phyloP scores from a whole-genome alignment of 2,888 invertebrate species.

The Odiellus spinosus region DNA sequence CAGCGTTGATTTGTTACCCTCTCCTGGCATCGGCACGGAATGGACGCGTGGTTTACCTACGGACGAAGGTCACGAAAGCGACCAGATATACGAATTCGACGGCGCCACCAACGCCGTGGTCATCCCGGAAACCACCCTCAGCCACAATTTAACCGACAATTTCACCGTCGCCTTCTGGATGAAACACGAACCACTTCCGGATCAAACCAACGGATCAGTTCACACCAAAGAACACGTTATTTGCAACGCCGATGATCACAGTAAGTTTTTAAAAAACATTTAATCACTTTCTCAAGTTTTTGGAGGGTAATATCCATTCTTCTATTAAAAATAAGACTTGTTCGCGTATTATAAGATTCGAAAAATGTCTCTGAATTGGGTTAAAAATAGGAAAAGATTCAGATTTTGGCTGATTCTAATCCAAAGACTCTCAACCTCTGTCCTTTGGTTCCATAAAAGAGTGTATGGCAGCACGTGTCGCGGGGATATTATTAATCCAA shows the following conservation, averaged over 20 bases:
- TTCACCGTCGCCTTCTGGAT: slow-evolving; percentile 92
- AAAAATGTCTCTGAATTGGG: too few species aligned
- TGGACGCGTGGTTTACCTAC: slow-evolving; percentile 67
- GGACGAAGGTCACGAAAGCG: slow-evolving; percentile 24
- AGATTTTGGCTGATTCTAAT: too few species aligned
- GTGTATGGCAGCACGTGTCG: too few species aligned
- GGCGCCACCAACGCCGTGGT: slow-evolving; percentile 72
- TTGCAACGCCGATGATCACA: slow-evolving; percentile 93
- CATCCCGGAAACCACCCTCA: slow-evolving; percentile 56
- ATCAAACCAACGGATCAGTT: slow-evolving; percentile 45
- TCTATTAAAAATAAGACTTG: too few species aligned
- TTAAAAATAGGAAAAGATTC: too few species aligned
- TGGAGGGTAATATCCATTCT: too few species aligned
- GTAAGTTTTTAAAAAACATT: slow-evolving; percentile 43
- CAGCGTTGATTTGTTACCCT: slow-evolving; percentile 70
- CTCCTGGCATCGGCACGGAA: slow-evolving; percentile 53
- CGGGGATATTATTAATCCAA: too few species aligned
- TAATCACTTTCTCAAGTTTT: too few species aligned
- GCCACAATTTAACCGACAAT: slow-evolving; percentile 57
- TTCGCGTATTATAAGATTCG: too few species aligned
- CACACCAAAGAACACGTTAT: slow-evolving; percentile 90
- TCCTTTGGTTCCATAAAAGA: too few species aligned
- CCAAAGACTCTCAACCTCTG: too few species aligned
- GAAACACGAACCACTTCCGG: slow-evolving; percentile 65
- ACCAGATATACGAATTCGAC: slow-evolving; percentile 86